Base-by-base conservation (phyloP, 2,888 invertebrate species). In the Quadroppia sp. region DNA sequence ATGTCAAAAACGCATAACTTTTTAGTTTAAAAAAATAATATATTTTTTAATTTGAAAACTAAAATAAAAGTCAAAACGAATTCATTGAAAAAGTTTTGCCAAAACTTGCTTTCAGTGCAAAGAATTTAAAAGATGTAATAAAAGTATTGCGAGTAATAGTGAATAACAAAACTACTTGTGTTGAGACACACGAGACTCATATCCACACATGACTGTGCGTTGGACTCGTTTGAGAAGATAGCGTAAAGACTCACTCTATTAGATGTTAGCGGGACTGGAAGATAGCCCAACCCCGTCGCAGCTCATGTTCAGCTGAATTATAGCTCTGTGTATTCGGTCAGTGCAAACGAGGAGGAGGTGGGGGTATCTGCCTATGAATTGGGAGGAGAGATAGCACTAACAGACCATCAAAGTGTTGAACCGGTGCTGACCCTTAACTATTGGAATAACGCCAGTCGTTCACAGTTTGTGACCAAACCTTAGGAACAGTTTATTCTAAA, bases 181-280 rank as follows among this genome's bases (percentile, higher is more conserved):
- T 64, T 56, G 56, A 56, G 56, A 28, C 56, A 36, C 61, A 64
- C 61, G 61, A 64, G 32, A 64, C n/a, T n/a, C 32, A 64, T 64
- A 64, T 64, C 61, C 61, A 64, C 30, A 32, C 32, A 32, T 64
- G 32, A 64, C 61, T 64, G 17, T 64, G 61, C 36, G n/a, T 36
- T 64, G n/a, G 61, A 64, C 61, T 64, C 28, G 61, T 64, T 64
- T 64, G 61, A 64, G 61, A 64, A 32, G 61, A 64, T 64, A 64
- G 32, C 61, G 61, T 64, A 28, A 64, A 64, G 30, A 64, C 61
- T 64, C 28, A 64, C 61, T 64, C 61, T 64, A 64, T 64, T 64
- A 64, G 32, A 36, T 64, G 32, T 64, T 64, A 36, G 61, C 61
- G 61, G 61, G 61, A 64, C 61, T 64, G 17, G 28, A 64, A 36